Conservation (phyloP, 2,113 vertebrate species). For the Clarias magur region DNA sequence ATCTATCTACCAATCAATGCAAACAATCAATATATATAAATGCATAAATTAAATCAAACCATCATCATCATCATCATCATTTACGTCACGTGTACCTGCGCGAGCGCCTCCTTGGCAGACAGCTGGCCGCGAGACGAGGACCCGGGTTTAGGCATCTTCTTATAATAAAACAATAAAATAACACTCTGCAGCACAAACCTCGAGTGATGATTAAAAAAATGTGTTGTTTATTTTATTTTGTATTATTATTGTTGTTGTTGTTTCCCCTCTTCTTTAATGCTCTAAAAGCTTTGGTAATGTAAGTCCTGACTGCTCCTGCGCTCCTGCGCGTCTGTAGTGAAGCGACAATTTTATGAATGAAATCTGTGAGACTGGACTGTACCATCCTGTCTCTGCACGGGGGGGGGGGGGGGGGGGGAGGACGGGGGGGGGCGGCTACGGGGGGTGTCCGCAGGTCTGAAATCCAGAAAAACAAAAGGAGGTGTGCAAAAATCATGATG, state of each 20-base stretch:
- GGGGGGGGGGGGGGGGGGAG: slow-evolving; percentile 31
- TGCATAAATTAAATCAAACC: background rate
- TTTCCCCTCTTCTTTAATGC: background rate
- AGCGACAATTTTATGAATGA: slow-evolving; percentile 81
- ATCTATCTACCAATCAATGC: background rate
- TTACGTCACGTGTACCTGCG: slow-evolving; percentile 78
- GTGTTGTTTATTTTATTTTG: too few species aligned
- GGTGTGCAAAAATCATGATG: background rate
- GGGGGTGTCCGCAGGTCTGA: background rate
- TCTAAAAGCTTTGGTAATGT: background rate
- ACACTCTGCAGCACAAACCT: background rate
- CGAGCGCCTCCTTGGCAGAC: slow-evolving; percentile 80
- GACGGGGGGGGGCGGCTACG: too few species aligned
- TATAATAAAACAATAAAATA: background rate
- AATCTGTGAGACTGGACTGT: slow-evolving; percentile 74
- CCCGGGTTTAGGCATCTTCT: slow-evolving; percentile 50
- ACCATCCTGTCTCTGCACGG: slow-evolving; percentile 65
- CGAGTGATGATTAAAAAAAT: background rate
- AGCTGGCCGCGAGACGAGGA: slow-evolving; percentile 65
- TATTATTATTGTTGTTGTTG: background rate
- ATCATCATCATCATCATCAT: slow-evolving; percentile 56
- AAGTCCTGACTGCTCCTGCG: slow-evolving; percentile 14
- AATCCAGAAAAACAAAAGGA: background rate
- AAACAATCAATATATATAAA: background rate
- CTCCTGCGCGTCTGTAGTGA: slow-evolving; percentile 71